Evolutionary conservation across 2,113 vertebrate genomes (phyloP).

Genomic region (Lepisosteus osseus): DNA sequence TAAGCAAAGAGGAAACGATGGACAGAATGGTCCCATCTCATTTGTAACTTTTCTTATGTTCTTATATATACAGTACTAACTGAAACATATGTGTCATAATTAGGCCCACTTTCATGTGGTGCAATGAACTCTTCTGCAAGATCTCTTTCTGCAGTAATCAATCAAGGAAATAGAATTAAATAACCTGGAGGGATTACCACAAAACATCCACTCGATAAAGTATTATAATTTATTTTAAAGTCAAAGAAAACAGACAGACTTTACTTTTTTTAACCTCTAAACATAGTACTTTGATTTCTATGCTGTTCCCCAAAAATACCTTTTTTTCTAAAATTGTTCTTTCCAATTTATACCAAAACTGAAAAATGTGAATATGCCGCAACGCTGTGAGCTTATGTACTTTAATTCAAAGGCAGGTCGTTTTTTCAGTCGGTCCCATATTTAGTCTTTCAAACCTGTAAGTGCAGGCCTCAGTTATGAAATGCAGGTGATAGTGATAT

Average conservation of each 20-base stretch:
- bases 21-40: too few species aligned
- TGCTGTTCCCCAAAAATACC: background rate
- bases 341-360: background rate
- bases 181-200: background rate
- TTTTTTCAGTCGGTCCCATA: background rate
- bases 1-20: too few species aligned
- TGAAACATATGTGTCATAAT: background rate
- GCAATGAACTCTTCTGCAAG: background rate
- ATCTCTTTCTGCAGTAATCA: background rate
- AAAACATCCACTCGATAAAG: background rate
- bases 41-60: too few species aligned
- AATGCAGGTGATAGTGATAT: slow-evolving; percentile 9
- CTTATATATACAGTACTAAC: background rate
- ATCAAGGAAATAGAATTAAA: background rate
- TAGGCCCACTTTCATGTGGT: background rate
- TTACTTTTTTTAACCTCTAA: slow-evolving; percentile 17
- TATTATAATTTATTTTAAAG: background rate
- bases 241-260: background rate
- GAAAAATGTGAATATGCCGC: background rate
- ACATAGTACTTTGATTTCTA: slow-evolving; percentile 14
- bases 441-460: slow-evolving; percentile 12
- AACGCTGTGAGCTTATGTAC: background rate
- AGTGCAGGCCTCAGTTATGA: slow-evolving; percentile 14
- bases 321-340: slow-evolving; percentile 12
- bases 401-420: background rate